phyloP scores from a whole-genome alignment of 2,888 invertebrate species.

The Morinoia aosen region DNA sequence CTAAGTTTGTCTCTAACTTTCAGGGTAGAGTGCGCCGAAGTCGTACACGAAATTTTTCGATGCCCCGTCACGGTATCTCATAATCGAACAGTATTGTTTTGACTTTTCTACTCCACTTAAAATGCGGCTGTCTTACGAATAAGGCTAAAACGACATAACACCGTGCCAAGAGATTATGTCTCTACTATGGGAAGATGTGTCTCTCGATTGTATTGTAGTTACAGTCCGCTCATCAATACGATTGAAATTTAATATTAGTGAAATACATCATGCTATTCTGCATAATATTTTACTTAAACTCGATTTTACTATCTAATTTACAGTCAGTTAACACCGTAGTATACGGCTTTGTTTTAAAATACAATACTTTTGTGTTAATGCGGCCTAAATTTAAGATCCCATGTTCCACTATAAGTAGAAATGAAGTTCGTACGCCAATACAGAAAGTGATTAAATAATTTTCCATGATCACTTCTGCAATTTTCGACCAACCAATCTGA shows the following conservation, averaged over 20 bases:
- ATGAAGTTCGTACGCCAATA: background rate
- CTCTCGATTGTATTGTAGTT: background rate
- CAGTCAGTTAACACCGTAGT: too few relatives aligned
- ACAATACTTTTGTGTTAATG: background rate
- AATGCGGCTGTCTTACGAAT: background rate
- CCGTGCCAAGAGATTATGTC: background rate
- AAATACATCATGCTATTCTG: too few relatives aligned
- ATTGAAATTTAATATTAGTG: background rate
- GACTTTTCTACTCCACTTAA: background rate
- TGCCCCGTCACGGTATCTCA: background rate
- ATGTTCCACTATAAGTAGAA: background rate
- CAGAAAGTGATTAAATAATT: too few relatives aligned
- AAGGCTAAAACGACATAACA: background rate
- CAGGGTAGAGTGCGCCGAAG: background rate
- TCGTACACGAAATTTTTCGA: background rate
- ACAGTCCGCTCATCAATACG: background rate
- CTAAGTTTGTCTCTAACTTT: background rate
- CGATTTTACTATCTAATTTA: too few relatives aligned
- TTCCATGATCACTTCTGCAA: too few relatives aligned
- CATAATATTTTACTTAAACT: too few relatives aligned
- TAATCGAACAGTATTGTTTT: background rate
- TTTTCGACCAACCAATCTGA: background rate
- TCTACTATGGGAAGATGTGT: background rate
- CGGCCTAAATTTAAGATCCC: background rate
- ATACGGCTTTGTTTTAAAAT: too few relatives aligned